phyloP scores from a whole-genome alignment of 2,888 invertebrate genomes.

The Carpatolechia fugitivella region DNA sequence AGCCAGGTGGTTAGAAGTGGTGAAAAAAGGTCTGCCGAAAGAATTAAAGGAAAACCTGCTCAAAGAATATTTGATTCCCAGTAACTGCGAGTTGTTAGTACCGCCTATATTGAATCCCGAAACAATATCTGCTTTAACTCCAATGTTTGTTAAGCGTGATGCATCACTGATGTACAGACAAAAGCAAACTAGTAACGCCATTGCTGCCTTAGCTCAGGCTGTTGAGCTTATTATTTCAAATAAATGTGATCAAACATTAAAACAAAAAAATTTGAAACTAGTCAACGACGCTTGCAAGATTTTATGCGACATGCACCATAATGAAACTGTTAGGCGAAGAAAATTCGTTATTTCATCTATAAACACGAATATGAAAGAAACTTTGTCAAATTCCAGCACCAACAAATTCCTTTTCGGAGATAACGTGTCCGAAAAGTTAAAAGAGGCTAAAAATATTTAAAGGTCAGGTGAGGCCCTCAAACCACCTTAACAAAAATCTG shows the following conservation, averaged over 20 bases:
- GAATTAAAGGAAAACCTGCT: conserved; percentile 8
- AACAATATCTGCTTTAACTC: conserved; percentile 7
- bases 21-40: conserved; percentile 4
- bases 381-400: not conserved
- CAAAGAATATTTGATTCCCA: conserved; percentile 10
- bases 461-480: not conserved
- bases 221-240: not conserved
- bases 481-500: not conserved
- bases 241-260: not conserved
- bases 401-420: conserved; percentile 5
- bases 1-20: conserved; percentile 5
- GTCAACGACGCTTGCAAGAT: conserved; percentile 17
- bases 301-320: conserved; percentile 15
- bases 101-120: conserved; percentile 13
- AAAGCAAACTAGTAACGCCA: not conserved
- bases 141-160: conserved; percentile 8
- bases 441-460: conserved; percentile 8
- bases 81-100: conserved; percentile 9
- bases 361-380: conserved; percentile 4
- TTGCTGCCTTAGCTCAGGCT: not conserved
- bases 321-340: conserved; percentile 5
- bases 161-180: conserved; percentile 1
- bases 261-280: conserved; percentile 4
- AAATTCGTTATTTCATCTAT: not conserved
- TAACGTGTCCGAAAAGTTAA: not conserved